These are phyloP conservation scores for Tinamus major DNA, from an alignment of 2,797 vertebrate genomes.

Conservation along the genomic window DNA sequence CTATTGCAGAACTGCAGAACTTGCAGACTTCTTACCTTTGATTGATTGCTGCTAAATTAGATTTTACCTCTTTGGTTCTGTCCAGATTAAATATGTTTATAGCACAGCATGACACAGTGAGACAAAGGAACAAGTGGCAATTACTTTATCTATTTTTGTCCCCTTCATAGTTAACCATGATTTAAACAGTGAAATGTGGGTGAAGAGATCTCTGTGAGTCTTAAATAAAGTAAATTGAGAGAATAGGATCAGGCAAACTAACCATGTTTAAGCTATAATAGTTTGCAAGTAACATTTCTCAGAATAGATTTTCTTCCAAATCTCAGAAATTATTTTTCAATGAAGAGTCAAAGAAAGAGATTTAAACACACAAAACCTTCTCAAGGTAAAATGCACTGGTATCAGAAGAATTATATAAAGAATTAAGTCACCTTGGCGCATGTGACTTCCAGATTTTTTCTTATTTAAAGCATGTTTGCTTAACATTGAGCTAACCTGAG, in stretches of 20 bases:
- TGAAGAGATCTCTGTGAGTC: background rate
- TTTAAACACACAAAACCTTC: background rate
- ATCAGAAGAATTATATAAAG: background rate
- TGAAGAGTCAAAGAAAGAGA: background rate
- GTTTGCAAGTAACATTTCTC: background rate
- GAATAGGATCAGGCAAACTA: background rate
- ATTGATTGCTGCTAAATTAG: conserved; percentile 78
- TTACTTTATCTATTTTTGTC: conserved; percentile 70
- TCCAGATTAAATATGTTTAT: conserved; percentile 76
- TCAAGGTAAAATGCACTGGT: background rate
- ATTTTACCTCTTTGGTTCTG: conserved; percentile 60
- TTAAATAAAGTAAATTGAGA: conserved; percentile 1
- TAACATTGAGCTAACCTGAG: background rate
- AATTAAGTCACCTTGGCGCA: background rate
- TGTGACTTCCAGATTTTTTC: background rate
- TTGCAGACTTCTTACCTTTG: conserved; percentile 33
- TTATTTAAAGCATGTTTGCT: background rate
- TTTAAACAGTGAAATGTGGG: conserved; percentile 46
- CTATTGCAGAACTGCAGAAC: background rate
- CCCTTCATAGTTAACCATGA: conserved; percentile 56
- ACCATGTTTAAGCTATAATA: background rate
- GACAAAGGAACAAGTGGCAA: conserved; percentile 63
- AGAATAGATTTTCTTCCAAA: background rate
- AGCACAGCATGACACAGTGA: conserved; percentile 57
- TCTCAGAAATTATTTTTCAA: background rate